Percentiles rank a stretch among this genome's conserved stretches.
Evolutionary conservation across 2,113 vertebrate genomes (phyloP).

Genomic region (Indicator indicator): DNA sequence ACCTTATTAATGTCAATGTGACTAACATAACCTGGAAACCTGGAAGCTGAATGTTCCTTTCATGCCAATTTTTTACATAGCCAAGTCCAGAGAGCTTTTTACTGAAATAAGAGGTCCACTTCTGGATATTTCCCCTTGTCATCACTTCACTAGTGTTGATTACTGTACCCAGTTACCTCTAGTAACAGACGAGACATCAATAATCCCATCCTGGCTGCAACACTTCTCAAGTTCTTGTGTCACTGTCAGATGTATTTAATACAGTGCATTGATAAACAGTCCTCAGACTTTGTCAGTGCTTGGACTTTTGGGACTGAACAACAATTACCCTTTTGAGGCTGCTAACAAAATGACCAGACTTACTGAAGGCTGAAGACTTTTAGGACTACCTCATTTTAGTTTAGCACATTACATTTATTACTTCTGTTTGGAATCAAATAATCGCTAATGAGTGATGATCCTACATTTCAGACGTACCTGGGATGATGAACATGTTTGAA

Average conservation of each 20-base stretch:
- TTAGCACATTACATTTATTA: not conserved
- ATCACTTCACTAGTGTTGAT: not conserved
- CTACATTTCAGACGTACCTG: not conserved
- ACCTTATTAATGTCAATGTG: conserved; percentile 12
- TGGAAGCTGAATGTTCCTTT: not conserved
- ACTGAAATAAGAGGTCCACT: not conserved
- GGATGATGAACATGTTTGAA: not conserved
- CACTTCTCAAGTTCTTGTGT: not conserved
- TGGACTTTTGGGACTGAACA: not conserved
- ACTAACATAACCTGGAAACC: conserved; percentile 47
- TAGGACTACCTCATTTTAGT: not conserved
- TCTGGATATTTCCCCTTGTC: not conserved
- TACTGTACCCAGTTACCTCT: conserved; percentile 6
- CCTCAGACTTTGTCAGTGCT: not conserved
- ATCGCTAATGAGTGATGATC: not conserved
- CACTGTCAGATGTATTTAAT: not conserved
- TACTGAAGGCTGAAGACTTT: not conserved
- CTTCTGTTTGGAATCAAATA: not conserved
- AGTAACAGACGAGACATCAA: conserved; percentile 1
- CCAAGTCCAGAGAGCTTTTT: not conserved
- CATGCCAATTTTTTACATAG: conserved; percentile 4
- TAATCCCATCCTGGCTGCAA: not conserved
- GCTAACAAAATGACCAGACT: not conserved
- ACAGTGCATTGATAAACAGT: not conserved
- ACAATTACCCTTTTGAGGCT: not conserved